Conservation (phyloP, 1,140 invertebrate species). For the Pectinophora gossypiella region DNA sequence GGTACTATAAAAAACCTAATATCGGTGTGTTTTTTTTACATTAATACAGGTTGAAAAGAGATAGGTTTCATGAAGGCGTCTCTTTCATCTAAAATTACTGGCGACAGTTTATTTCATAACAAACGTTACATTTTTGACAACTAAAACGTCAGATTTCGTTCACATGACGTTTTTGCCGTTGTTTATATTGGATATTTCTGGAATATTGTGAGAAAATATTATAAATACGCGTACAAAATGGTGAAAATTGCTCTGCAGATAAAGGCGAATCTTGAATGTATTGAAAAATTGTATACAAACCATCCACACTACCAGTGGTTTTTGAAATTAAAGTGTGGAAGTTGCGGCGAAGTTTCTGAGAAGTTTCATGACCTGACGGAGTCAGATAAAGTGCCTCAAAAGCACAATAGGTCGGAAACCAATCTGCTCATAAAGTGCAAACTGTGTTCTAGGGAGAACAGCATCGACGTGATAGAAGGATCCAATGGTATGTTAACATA, state of each 20-base stretch:
- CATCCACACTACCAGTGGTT: constrained; percentile 82
- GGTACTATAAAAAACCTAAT: too few species aligned
- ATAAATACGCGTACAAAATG: constrained; percentile 67
- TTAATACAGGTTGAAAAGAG: too few species aligned
- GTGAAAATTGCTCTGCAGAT: constrained; percentile 83
- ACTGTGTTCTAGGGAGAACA: constrained; percentile 90
- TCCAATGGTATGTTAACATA: constrained; percentile 74
- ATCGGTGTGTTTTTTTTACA: too few species aligned
- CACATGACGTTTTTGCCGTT: too few species aligned
- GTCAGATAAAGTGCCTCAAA: constrained; percentile 79
- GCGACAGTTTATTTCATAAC: too few species aligned
- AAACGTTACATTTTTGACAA: too few species aligned
- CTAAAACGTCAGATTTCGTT: too few species aligned
- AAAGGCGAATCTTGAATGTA: constrained; percentile 80
- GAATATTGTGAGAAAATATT: neutral
- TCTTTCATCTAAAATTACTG: too few species aligned
- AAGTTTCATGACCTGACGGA: constrained; percentile 89
- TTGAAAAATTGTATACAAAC: constrained; percentile 80
- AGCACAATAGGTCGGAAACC: constrained; percentile 83
- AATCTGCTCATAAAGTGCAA: constrained; percentile 93
- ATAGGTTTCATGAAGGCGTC: too few species aligned
- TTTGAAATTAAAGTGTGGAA: constrained; percentile 85
- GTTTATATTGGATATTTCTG: too few species aligned
- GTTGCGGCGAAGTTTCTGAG: constrained; percentile 86
- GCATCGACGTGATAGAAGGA: constrained; percentile 83